These are phyloP conservation scores for Ips nitidus DNA, from an alignment of 1,140 invertebrate species.

Conservation along the genomic window DNA sequence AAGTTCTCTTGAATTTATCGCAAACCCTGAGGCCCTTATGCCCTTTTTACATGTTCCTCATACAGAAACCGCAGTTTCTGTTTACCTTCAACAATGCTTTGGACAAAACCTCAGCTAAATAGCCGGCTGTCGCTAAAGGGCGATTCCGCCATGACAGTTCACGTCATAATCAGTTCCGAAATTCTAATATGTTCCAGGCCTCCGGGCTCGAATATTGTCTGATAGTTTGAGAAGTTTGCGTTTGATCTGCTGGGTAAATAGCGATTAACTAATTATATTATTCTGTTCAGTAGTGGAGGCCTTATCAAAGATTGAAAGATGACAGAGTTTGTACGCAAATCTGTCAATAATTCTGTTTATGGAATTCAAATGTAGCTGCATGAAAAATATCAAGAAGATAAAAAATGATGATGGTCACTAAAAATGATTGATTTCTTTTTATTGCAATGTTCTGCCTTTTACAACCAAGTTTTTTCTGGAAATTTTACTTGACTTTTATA, in stretches of 20 bases:
- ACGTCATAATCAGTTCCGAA: constrained; percentile 23
- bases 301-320: too few species aligned
- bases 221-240: constrained; percentile 18
- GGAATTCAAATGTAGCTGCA: too few species aligned
- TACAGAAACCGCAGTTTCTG: constrained; percentile 26
- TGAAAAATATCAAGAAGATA: too few species aligned
- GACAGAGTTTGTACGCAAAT: too few species aligned
- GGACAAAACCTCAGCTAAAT: constrained; percentile 29
- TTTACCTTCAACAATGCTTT: constrained; percentile 33
- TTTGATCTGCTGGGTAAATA: constrained; percentile 9
- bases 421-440: too few species aligned
- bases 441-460: too few species aligned
- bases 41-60: constrained; percentile 29
- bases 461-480: too few species aligned
- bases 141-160: constrained; percentile 20
- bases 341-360: too few species aligned
- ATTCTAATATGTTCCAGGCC: constrained; percentile 17
- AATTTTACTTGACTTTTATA: too few species aligned
- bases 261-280: too few species aligned
- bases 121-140: constrained; percentile 18
- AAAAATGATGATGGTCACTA: too few species aligned
- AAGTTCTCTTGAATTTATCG: constrained; percentile 26
- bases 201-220: constrained; percentile 21
- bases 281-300: too few species aligned
- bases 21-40: constrained; percentile 23